These are phyloP conservation scores for Hycleus cichorii DNA, from an alignment of 1,140 invertebrate species.

Conservation along the genomic window DNA sequence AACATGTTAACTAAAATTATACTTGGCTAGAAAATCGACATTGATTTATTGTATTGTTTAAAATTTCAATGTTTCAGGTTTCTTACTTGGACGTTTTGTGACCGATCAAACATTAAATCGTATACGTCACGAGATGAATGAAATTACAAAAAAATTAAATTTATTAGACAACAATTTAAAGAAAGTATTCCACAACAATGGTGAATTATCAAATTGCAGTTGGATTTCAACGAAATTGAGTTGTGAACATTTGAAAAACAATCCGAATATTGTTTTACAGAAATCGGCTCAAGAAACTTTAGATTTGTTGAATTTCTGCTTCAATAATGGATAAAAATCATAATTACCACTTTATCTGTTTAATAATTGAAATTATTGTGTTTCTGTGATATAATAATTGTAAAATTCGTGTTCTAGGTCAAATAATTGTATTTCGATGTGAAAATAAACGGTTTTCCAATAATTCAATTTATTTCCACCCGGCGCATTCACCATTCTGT, in stretches of 20 bases:
- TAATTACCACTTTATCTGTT: not conserved
- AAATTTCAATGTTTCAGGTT: slow-evolving; percentile 24
- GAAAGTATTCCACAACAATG: slow-evolving; percentile 6
- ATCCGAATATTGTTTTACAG: slow-evolving; percentile 1
- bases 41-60: slow-evolving; percentile 2
- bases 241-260: slow-evolving; percentile 10
- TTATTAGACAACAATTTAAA: slow-evolving; percentile 12
- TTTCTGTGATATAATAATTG: not conserved
- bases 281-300: not conserved
- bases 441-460: too few relatives aligned
- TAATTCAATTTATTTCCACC: too few relatives aligned
- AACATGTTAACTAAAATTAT: not conserved
- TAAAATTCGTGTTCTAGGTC: not conserved
- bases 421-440: too few relatives aligned
- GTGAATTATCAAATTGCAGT: slow-evolving; percentile 1
- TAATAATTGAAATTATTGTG: not conserved
- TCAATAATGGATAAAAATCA: slow-evolving; percentile 13
- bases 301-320: slow-evolving; percentile 17
- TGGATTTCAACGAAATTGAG: not conserved
- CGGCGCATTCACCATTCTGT: too few relatives aligned
- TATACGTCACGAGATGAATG: slow-evolving; percentile 8
- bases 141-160: slow-evolving; percentile 12
- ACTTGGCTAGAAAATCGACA: not conserved
- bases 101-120: slow-evolving; percentile 34
- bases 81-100: slow-evolving; percentile 43